Conservation (phyloP, 2,888 invertebrate species). For the Athripsodes cinereus region DNA sequence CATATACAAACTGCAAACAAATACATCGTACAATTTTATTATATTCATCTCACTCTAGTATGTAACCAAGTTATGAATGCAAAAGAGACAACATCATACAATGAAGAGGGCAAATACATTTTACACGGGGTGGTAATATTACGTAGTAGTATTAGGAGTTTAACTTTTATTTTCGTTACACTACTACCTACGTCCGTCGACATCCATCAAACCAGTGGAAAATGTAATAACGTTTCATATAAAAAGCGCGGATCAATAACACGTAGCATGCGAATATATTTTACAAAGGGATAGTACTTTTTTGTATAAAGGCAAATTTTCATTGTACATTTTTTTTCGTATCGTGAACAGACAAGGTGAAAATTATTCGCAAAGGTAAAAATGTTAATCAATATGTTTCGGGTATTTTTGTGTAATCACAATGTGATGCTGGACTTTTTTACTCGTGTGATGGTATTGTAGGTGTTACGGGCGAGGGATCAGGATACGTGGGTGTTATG, state of each 20-base stretch:
- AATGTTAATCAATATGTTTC: neutral
- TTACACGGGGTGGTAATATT: neutral
- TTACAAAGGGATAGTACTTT: no score
- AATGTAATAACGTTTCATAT: neutral
- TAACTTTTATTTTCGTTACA: slow-evolving; percentile 21
- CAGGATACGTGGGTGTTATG: neutral
- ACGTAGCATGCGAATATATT: no score
- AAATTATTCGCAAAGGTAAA: neutral
- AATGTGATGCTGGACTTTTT: neutral
- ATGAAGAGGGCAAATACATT: no score
- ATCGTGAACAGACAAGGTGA: neutral
- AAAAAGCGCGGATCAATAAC: no score
- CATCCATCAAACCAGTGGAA: slow-evolving; percentile 4
- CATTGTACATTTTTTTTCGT: no score
- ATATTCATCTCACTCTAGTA: no score
- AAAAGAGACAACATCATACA: no score
- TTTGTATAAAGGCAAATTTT: no score
- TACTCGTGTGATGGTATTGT: neutral
- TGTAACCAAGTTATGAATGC: no score
- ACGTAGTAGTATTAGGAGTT: slow-evolving; percentile 12
- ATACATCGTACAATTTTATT: no score
- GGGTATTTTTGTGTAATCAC: neutral
- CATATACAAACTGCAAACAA: no score
- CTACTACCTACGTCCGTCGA: slow-evolving; percentile 8
- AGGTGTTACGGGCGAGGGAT: neutral